Conservation (phyloP, 2,113 vertebrate genomes). For the Arenaria interpres region DNA sequence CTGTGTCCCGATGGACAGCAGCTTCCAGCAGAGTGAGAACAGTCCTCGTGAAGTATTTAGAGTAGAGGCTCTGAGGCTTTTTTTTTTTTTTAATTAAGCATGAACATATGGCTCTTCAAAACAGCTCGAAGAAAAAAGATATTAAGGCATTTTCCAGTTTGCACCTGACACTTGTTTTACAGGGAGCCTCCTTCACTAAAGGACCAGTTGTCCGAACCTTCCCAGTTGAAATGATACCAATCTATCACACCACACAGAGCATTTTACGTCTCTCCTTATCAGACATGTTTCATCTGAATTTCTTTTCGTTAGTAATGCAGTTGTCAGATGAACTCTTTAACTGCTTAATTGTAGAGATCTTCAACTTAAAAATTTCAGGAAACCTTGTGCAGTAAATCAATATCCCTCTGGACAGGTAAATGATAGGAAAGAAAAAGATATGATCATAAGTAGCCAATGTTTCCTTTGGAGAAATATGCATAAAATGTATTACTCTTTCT, state of each 20-base stretch:
- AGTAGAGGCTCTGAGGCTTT: neutral
- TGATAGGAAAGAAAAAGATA: neutral
- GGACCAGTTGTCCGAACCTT: rapidly evolving
- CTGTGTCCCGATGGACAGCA: rapidly evolving
- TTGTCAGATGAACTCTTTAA: neutral
- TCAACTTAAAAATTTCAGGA: neutral
- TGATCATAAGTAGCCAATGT: neutral
- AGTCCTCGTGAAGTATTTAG: neutral
- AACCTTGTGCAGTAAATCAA: neutral
- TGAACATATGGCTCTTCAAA: neutral
- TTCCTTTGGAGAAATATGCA: neutral
- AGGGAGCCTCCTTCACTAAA: neutral
- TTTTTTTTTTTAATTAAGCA: neutral
- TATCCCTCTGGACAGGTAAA: neutral
- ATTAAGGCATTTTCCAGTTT: neutral
- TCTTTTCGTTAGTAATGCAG: neutral
- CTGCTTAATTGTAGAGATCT: neutral
- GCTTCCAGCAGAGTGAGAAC: neutral
- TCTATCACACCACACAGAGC: neutral
- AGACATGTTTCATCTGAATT: neutral
- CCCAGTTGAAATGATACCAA: neutral
- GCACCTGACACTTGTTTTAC: neutral
- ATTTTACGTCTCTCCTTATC: neutral
- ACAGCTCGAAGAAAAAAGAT: neutral
- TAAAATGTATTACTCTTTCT: neutral